Conservation (phyloP, 2,888 invertebrate genomes). For the Neoitamus cyanurus region DNA sequence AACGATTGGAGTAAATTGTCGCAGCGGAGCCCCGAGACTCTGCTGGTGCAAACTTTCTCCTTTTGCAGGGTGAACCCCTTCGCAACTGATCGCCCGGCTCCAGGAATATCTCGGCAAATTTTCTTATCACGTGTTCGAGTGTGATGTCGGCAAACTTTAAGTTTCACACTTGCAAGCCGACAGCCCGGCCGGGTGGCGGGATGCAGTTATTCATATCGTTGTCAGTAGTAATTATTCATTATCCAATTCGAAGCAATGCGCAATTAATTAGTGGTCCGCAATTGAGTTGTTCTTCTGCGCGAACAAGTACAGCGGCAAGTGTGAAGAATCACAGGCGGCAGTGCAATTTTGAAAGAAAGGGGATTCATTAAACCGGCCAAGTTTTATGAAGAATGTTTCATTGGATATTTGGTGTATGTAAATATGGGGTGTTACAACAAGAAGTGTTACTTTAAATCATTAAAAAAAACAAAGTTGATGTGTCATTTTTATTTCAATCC, state of each 20-base stretch:
- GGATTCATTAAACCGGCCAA: no score
- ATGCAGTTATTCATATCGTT: constrained; percentile 9
- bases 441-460: no score
- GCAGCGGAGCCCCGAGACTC: constrained; percentile 32
- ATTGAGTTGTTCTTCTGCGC: neutral
- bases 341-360: no score
- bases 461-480: no score
- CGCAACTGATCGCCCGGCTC: neutral
- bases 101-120: constrained; percentile 4
- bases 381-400: no score
- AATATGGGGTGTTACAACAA: no score
- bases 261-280: neutral
- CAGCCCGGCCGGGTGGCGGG: neutral
- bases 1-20: constrained; percentile 53
- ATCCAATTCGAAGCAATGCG: neutral
- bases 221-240: constrained; percentile 1
- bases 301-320: no score
- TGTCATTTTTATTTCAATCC: no score
- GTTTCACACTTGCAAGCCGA: neutral
- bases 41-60: constrained; percentile 10
- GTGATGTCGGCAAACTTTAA: constrained; percentile 17
- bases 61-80: neutral
- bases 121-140: constrained; percentile 36
- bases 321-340: no score
- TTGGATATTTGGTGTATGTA: no score